Evolutionary conservation across 2,888 invertebrate genomes (phyloP), one percentile per base, ranked within the genome.

Genomic region (Eucera pruinosa): DNA sequence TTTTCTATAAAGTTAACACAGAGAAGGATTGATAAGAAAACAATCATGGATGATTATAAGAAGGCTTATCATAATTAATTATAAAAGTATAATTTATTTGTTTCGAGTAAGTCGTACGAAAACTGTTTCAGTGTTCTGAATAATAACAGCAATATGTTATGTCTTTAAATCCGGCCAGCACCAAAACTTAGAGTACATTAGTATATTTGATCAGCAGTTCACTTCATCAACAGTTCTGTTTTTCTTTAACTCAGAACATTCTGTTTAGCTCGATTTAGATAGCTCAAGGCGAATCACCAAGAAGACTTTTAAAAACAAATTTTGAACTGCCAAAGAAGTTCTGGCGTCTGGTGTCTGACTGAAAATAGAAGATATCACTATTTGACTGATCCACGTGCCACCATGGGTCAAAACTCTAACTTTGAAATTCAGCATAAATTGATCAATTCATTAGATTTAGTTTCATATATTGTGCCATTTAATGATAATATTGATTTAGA

Each of bases 301-400:
- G n/a, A n/a, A n/a, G n/a, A 62, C 41, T 27, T 65, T 54, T 66
- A 66, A 71, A 81, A 82, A 78, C 70, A 81, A 68, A 82, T 82
- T 71, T 82, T 82, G 69, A 36, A 23, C 67, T 58, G 68, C 62
- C 58, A 61, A 60, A 61, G 36, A 70, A 30, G 55, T 18, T 41
- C 50, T 48, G 74, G 77, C 43, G 47, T 39, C 68, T 48, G 74
- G 77, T 39, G 47, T 39, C 68, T 20, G 61, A 76, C 65, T 52
- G 39, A 45, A 82, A 82, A 82, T 73, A 82, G 73, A 82, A 54
- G 65, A 62, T 68, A 68, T 68, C 69, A 73, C 73, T 68, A 72
- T 75, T 54, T 25, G 71, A 61, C 64, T 55, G 47, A 55, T 18
- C 33, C 65, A 48, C 61, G 66, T 47, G 61, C 23, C 27, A 13